Conservation (phyloP, 2,888 invertebrate genomes). For the Morpho achilles region DNA sequence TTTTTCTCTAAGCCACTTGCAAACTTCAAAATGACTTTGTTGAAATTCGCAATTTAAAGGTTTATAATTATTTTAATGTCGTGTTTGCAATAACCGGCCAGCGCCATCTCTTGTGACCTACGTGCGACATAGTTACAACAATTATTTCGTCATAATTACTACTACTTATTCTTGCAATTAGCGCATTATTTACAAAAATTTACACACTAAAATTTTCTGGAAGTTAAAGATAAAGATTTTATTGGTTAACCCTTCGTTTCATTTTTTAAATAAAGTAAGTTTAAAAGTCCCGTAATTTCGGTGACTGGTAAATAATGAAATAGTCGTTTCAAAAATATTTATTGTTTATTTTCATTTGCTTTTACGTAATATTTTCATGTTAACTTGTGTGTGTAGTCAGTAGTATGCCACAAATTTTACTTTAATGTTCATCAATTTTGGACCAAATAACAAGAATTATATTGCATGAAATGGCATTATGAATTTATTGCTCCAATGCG, state of each 20-base stretch:
- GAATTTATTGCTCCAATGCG: constrained; percentile 11
- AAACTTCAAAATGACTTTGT: no score
- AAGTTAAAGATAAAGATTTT: no score
- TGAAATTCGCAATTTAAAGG: no score
- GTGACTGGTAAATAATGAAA: no score
- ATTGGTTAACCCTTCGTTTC: no score
- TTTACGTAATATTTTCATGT: background rate
- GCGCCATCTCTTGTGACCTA: background rate
- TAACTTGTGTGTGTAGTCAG: background rate
- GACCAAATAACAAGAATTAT: constrained; percentile 13
- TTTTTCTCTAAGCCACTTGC: background rate
- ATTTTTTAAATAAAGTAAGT: no score
- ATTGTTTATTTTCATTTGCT: no score
- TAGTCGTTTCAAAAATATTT: no score
- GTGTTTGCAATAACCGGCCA: background rate
- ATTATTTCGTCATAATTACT: background rate
- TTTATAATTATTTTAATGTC: background rate
- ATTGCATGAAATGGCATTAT: constrained; percentile 14
- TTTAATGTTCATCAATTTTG: constrained; percentile 10
- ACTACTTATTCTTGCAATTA: no score
- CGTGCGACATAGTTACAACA: background rate
- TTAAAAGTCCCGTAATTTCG: no score
- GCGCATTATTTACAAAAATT: no score
- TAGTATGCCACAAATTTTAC: constrained; percentile 6
- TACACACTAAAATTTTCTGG: no score